These are phyloP conservation scores for Athrips mouffetella DNA, from an alignment of 2,888 invertebrate species.

Conservation along the genomic window DNA sequence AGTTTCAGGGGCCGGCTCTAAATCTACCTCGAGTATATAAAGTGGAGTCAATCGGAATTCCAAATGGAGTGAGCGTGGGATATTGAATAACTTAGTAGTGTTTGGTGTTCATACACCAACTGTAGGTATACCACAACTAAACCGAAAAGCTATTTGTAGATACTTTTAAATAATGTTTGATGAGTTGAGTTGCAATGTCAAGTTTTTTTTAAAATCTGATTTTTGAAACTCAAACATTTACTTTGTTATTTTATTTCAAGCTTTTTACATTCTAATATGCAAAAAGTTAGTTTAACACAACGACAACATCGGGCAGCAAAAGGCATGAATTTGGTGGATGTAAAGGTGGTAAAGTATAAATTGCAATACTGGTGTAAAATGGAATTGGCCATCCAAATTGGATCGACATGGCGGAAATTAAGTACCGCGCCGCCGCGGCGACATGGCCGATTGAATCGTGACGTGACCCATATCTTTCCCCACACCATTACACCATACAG, in stretches of 20 bases:
- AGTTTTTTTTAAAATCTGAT: too few species aligned
- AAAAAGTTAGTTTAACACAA: not conserved
- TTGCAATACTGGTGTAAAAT: not conserved
- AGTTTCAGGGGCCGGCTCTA: too few species aligned
- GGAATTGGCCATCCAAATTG: slow-evolving; percentile 19
- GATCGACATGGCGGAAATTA: slow-evolving; percentile 38
- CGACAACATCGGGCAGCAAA: not conserved
- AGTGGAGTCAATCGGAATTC: too few species aligned
- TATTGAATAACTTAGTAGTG: slow-evolving; percentile 1
- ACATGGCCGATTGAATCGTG: slow-evolving; percentile 25
- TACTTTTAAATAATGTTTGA: not conserved
- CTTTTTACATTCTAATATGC: too few species aligned
- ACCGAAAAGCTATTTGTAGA: not conserved
- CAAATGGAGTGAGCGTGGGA: not conserved
- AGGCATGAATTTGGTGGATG: not conserved
- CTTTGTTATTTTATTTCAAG: too few species aligned
- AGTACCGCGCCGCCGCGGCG: slow-evolving; percentile 27
- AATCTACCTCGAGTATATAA: too few species aligned
- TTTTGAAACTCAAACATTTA: too few species aligned
- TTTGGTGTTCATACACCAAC: not conserved
- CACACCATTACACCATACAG: too few species aligned
- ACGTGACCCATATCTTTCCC: too few species aligned
- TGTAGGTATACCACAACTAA: not conserved
- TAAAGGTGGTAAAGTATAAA: not conserved
- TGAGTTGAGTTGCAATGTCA: too few species aligned